Evolutionary conservation across 1,140 invertebrate species (phyloP).

Genomic region (Leguminivora glycinivorella): DNA sequence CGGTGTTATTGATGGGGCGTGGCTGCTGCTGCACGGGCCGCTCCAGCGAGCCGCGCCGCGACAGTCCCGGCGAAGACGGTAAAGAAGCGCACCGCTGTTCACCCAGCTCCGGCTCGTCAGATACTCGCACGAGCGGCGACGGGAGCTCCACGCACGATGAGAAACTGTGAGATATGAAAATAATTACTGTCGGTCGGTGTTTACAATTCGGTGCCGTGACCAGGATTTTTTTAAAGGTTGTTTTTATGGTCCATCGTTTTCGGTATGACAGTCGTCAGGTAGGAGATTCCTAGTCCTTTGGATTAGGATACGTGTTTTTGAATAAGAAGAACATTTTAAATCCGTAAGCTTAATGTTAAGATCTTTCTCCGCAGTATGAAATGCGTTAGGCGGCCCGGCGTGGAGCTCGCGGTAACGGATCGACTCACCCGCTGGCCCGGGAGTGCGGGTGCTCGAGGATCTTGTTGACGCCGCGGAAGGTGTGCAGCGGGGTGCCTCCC

Average conservation of each 20-base stretch:
- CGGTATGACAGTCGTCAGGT: too few relatives aligned
- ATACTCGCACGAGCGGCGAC: slow-evolving; percentile 71
- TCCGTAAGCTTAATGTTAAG: too few relatives aligned
- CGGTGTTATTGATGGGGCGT: slow-evolving; percentile 34
- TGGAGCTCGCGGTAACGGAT: slow-evolving; percentile 28
- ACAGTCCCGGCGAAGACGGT: slow-evolving; percentile 41
- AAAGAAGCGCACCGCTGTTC: slow-evolving; percentile 59
- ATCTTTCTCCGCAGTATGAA: slow-evolving; percentile 75
- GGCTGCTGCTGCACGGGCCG: slow-evolving; percentile 42
- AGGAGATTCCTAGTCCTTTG: too few relatives aligned
- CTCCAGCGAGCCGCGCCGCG: slow-evolving; percentile 46
- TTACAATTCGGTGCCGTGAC: background rate
- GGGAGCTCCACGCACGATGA: slow-evolving; percentile 86
- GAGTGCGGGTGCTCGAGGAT: slow-evolving; percentile 82
- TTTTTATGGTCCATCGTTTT: too few relatives aligned
- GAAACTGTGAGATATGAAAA: slow-evolving; percentile 77
- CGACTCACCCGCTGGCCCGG: slow-evolving; percentile 60
- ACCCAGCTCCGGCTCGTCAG: slow-evolving; percentile 33
- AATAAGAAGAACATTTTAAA: too few relatives aligned
- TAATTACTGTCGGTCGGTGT: too few relatives aligned
- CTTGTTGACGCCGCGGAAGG: slow-evolving; percentile 85
- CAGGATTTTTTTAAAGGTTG: background rate
- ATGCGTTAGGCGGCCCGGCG: slow-evolving; percentile 33
- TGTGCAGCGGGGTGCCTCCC: slow-evolving; percentile 49
- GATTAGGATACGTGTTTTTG: too few relatives aligned